Evolutionary conservation across 2,888 invertebrate genomes (phyloP).

Genomic region (Leptinotarsa rubiginosa): DNA sequence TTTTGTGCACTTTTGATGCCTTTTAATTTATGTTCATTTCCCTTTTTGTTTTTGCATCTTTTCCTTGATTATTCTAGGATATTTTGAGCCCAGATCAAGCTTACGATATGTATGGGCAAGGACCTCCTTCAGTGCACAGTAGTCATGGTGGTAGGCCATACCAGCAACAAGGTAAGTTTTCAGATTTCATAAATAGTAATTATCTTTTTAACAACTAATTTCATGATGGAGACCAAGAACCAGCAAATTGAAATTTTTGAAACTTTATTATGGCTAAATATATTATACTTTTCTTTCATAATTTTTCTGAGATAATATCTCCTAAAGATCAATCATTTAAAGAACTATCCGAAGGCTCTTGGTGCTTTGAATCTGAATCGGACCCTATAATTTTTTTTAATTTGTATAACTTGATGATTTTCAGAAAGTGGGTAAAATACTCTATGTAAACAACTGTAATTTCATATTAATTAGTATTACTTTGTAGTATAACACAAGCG

Average conservation of each 20-base stretch:
- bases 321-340: too few species aligned
- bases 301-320: too few species aligned
- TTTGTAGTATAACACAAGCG: too few species aligned
- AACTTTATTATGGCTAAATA: background rate
- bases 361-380: too few species aligned
- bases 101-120: constrained; percentile 93
- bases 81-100: constrained; percentile 92
- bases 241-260: background rate
- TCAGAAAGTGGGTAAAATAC: too few species aligned
- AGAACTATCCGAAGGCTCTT: too few species aligned
- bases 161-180: constrained; percentile 83
- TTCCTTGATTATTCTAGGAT: constrained; percentile 74
- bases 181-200: constrained; percentile 16
- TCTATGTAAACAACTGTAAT: too few species aligned
- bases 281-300: too few species aligned
- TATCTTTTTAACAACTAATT: constrained; percentile 32
- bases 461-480: too few species aligned
- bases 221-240: background rate
- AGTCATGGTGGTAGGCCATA: constrained; percentile 82
- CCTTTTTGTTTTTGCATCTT: constrained; percentile 53
- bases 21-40: background rate
- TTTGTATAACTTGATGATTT: too few species aligned
- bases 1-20: constrained; percentile 7
- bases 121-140: constrained; percentile 88
- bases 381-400: too few species aligned